Evolutionary conservation across 2,797 vertebrate genomes (phyloP).

Genomic region (Sebastes hubbsi): DNA sequence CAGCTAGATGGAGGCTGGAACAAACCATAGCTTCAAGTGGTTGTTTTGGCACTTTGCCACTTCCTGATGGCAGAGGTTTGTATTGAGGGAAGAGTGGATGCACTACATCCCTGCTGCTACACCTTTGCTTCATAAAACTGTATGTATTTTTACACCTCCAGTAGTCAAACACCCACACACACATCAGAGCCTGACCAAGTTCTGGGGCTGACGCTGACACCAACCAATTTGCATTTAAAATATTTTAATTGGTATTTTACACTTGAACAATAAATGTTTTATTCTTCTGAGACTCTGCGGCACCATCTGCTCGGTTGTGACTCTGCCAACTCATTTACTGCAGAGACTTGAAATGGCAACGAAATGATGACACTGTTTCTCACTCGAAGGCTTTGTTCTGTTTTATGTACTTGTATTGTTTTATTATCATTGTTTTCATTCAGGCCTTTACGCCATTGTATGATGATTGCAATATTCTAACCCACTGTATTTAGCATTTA

Average conservation of each 20-base stretch:
- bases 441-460: background rate
- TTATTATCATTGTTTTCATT: background rate
- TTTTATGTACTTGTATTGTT: background rate
- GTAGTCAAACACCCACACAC: background rate
- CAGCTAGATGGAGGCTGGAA: background rate
- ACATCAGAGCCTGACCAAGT: background rate
- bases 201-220: background rate
- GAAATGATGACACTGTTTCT: constrained; percentile 10
- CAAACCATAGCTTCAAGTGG: background rate
- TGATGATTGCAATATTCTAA: background rate
- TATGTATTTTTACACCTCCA: background rate
- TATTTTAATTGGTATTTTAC: constrained; percentile 45
- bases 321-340: constrained; percentile 28
- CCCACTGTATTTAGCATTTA: background rate
- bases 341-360: constrained; percentile 14
- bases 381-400: background rate
- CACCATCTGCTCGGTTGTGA: constrained; percentile 52
- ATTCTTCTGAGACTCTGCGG: constrained; percentile 39
- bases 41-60: background rate
- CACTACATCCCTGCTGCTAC: background rate
- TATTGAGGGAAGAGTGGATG: background rate
- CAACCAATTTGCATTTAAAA: constrained; percentile 33
- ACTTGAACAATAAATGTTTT: constrained; percentile 40
- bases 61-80: background rate
- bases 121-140: background rate